phyloP scores from a whole-genome alignment of 2,797 vertebrate genomes.

The Yasuhikotakia modesta region DNA sequence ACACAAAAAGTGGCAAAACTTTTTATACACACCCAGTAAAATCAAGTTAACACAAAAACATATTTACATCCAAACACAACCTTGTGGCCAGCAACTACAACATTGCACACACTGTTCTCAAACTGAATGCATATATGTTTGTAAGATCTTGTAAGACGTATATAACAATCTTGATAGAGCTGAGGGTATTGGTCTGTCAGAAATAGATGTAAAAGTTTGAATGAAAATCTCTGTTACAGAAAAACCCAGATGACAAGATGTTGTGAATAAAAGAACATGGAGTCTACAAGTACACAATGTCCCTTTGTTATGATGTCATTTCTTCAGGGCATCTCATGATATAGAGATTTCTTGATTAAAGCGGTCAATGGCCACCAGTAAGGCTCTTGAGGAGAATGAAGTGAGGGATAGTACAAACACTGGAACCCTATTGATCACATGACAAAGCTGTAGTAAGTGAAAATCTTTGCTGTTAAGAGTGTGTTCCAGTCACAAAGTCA shows the following conservation, averaged over 20 bases:
- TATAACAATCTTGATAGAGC: too few species aligned
- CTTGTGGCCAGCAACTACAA: neutral
- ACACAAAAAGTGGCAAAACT: too few species aligned
- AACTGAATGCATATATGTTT: conserved; percentile 17
- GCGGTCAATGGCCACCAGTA: neutral
- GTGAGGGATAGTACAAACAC: neutral
- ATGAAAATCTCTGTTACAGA: neutral
- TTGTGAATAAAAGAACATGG: neutral
- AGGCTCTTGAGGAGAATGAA: neutral
- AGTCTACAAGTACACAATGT: neutral
- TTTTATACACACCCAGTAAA: too few species aligned
- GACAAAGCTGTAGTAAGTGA: neutral
- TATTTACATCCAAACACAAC: neutral
- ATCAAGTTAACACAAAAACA: neutral
- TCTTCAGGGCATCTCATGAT: conserved; percentile 16
- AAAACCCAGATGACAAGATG: conserved; percentile 5
- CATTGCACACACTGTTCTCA: neutral
- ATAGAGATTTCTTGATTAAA: conserved; percentile 17
- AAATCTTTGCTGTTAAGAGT: neutral
- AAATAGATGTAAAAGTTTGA: neutral
- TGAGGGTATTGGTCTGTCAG: too few species aligned
- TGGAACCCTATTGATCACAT: neutral
- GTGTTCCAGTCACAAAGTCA: neutral
- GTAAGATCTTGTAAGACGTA: neutral
- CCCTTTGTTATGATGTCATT: conserved; percentile 1